Conservation (phyloP, 2,797 vertebrate genomes). For the Aulostomus chinensis region DNA sequence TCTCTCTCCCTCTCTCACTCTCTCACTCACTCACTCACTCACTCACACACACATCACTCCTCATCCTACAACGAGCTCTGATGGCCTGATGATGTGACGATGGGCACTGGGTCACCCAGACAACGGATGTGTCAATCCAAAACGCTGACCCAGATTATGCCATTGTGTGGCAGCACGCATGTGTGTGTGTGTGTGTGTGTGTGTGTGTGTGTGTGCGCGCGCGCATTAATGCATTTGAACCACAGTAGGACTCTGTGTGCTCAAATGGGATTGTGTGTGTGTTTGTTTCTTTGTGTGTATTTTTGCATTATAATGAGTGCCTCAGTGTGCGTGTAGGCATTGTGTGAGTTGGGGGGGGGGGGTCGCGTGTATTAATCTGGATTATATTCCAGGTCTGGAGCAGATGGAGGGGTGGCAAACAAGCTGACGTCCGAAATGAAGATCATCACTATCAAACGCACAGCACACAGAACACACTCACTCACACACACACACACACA, state of each 20-base stretch:
- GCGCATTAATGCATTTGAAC: constrained; percentile 15
- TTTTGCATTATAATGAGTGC: constrained; percentile 21
- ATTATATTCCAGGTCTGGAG: constrained; percentile 73
- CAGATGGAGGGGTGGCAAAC: constrained; percentile 68
- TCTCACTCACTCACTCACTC: neutral
- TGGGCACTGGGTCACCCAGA: constrained; percentile 58
- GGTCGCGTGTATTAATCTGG: constrained; percentile 73
- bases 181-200: constrained; percentile 18
- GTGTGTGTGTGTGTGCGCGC: constrained; percentile 18
- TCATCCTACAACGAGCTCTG: too few species aligned
- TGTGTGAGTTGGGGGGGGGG: constrained; percentile 21
- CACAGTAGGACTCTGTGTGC: constrained; percentile 25
- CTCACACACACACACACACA: too few species aligned
- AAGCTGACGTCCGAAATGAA: constrained; percentile 26
- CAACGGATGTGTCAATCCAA: constrained; percentile 38
- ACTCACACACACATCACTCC: neutral
- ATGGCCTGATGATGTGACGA: constrained; percentile 13
- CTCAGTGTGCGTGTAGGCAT: constrained; percentile 12
- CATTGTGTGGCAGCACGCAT: constrained; percentile 1
- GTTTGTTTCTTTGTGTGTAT: constrained; percentile 23
- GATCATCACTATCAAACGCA: constrained; percentile 19
- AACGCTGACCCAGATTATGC: constrained; percentile 70
- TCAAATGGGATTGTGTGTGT: constrained; percentile 42
- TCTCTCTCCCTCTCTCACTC: constrained; percentile 13
- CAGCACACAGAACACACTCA: too few species aligned